Base-by-base conservation (phyloP, 2,797 vertebrate species). In the Manis crassicaudata region DNA sequence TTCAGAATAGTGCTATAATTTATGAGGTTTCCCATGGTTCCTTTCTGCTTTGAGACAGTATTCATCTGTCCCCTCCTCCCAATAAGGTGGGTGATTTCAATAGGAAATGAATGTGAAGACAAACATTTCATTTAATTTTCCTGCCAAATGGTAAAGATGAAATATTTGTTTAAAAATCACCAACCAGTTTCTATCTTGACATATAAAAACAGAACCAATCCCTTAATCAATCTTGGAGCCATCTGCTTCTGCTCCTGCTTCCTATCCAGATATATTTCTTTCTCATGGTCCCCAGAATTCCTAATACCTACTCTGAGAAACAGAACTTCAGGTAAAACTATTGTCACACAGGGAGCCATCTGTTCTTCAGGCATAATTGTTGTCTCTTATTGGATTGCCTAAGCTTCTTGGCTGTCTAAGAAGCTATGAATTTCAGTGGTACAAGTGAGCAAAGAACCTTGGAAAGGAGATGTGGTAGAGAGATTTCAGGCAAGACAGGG, bases 31-130 rank as follows among this genome's bases (percentile, higher is more conserved):
- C 11, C 40, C 75, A 84, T 43, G 87, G 35, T 60, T 84, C 32
- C 35, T 94, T 21, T 92, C 32, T 93, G 72, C 67, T 96, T 92
- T 94, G 58, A 92, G 40, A 92, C 5, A 29, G 21, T 87, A 60
- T 82, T 93, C 32, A 90, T 84, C 76, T 54, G 25, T 13, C 40
- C 32, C 9, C 56, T 20, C 7, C 43, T 32, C n/a, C 46, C 18
- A 20, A 58, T 35, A 79, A 72, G 27, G 35, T 88, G 40, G 32
- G 72, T 68, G 50, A 56, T 82, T 95, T 85, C 63, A 63, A 52
- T 85, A 77, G 77, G 68, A 95, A 92, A 94, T 67, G 20, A 97
- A 95, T 92, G 80, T 50, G 58, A 86, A 95, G 43, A 92, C 23
- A 35, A 88, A 85, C 12, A n/a, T 35, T 95, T 93, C 10, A 75